These are phyloP conservation scores for Melanocharis versteri DNA, from an alignment of 2,113 vertebrate genomes.

Conservation along the genomic window DNA sequence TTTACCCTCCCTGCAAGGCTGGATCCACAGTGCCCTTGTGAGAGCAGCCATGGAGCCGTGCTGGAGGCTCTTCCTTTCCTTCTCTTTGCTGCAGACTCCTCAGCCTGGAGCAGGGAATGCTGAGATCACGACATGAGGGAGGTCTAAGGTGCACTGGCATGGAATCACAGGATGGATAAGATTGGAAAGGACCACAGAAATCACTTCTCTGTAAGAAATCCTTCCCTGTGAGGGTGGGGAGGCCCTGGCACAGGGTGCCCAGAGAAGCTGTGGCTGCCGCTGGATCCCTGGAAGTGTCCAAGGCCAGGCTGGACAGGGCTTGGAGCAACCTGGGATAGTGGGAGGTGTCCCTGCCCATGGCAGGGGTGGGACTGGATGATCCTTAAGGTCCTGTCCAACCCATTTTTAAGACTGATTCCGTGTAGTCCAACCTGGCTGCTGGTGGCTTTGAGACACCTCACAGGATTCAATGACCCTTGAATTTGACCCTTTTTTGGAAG, in stretches of 20 bases:
- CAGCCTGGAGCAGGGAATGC: background rate
- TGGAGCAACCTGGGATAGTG: accelerated
- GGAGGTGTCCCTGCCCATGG: background rate
- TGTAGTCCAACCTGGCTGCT: background rate
- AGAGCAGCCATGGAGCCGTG: background rate
- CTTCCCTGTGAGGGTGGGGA: background rate
- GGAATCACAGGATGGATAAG: background rate
- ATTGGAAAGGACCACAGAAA: background rate
- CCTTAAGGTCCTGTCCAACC: background rate
- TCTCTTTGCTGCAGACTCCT: background rate
- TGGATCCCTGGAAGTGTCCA: background rate
- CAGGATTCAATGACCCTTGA: accelerated
- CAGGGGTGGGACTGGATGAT: too few relatives aligned
- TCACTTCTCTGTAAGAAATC: background rate
- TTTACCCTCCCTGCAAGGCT: background rate
- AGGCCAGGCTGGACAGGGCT: accelerated
- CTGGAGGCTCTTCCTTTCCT: background rate
- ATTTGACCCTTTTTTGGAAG: background rate
- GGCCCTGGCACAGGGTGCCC: background rate
- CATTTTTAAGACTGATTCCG: background rate
- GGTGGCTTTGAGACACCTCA: background rate
- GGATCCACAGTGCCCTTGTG: background rate
- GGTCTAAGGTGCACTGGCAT: background rate
- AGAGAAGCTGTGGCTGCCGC: background rate
- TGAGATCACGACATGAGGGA: background rate